Conservation (phyloP, 2,888 invertebrate species). For the Caenorhabditis becei region DNA sequence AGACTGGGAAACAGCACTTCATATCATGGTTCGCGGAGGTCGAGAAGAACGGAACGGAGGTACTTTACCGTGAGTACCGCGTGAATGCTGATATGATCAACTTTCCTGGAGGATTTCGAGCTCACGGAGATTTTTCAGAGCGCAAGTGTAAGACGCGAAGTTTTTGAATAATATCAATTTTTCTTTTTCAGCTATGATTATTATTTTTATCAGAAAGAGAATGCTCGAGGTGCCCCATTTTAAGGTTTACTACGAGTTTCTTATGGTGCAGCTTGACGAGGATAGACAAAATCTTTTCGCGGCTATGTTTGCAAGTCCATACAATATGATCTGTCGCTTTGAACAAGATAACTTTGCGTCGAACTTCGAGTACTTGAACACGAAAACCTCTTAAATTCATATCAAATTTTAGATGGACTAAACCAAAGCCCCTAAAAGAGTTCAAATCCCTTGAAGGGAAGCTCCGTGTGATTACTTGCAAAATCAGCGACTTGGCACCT, state of each 20-base stretch:
- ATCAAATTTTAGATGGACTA: background rate
- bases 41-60: too few relatives aligned
- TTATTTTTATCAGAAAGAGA: background rate
- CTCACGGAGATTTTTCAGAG: too few relatives aligned
- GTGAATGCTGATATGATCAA: background rate
- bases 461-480: background rate
- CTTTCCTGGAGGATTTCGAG: too few relatives aligned
- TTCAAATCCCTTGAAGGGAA: background rate
- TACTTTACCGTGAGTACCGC: conserved; percentile 7
- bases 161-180: too few relatives aligned
- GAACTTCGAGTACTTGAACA: background rate
- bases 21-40: background rate
- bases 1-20: background rate
- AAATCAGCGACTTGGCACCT: background rate
- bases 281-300: background rate
- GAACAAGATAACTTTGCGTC: conserved; percentile 9
- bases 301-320: background rate
- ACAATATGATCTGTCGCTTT: background rate
- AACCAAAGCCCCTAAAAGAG: background rate
- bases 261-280: background rate
- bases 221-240: conserved; percentile 1
- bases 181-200: background rate
- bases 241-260: background rate
- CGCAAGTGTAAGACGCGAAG: background rate
- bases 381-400: background rate